Percentiles rank a stretch among this genome's conserved stretches.
These are phyloP conservation scores for Meloe dianella DNA, from an alignment of 2,888 invertebrate genomes.

Conservation along the genomic window DNA sequence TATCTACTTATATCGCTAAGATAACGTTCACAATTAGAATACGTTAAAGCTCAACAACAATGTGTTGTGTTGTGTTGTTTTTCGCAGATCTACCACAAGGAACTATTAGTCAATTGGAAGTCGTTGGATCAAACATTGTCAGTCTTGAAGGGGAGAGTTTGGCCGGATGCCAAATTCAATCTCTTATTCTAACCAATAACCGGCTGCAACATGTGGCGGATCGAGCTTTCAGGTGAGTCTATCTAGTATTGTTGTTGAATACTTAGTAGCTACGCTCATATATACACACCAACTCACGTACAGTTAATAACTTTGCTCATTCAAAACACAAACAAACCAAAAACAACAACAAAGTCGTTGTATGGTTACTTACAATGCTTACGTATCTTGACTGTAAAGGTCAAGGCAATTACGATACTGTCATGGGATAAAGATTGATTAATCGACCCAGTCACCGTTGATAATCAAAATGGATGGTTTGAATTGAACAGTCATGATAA, in stretches of 20 bases:
- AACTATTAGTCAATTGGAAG: slow-evolving; percentile 81
- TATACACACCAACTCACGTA: neutral
- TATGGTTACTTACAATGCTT: slow-evolving; percentile 8
- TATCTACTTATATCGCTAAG: neutral
- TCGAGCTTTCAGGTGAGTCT: slow-evolving; percentile 77
- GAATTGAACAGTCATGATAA: neutral
- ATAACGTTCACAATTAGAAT: neutral
- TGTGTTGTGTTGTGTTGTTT: neutral
- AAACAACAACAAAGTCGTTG: neutral
- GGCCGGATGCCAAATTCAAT: slow-evolving; percentile 77
- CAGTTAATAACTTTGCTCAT: neutral
- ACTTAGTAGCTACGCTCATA: slow-evolving; percentile 6
- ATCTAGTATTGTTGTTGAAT: slow-evolving; percentile 30
- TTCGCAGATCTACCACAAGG: slow-evolving; percentile 81
- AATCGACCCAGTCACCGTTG: slow-evolving; percentile 18
- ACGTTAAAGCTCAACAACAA: no score
- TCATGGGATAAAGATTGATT: slow-evolving; percentile 22
- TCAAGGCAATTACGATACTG: slow-evolving; percentile 31
- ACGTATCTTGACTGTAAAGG: slow-evolving; percentile 19
- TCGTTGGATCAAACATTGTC: slow-evolving; percentile 81
- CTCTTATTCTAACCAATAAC: slow-evolving; percentile 83
- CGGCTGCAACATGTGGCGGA: slow-evolving; percentile 80
- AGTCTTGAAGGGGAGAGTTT: slow-evolving; percentile 81
- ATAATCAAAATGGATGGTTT: slow-evolving; percentile 24
- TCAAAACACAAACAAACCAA: neutral